Percentiles rank a stretch among this genome's conserved stretches.
phyloP scores from a whole-genome alignment of 2,888 invertebrate genomes.

The Nymphalis c-album region DNA sequence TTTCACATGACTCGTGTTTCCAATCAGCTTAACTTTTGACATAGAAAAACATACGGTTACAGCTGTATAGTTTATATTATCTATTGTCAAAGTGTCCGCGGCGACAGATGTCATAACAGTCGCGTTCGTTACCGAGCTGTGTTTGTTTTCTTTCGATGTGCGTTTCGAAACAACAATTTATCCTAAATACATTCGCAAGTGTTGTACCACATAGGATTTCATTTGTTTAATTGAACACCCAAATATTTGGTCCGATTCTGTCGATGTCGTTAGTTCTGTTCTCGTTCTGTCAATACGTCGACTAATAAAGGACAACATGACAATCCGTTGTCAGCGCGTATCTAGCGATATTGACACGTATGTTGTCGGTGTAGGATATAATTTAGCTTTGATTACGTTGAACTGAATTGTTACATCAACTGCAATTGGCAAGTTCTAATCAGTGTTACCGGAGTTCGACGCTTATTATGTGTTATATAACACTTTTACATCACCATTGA shows the following conservation, averaged over 20 bases:
- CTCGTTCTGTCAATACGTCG: constrained; percentile 71
- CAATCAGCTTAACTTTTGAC: constrained; percentile 43
- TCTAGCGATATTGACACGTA: constrained; percentile 31
- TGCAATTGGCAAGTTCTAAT: constrained; percentile 43
- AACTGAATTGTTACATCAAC: constrained; percentile 29
- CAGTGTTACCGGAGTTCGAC: constrained; percentile 32
- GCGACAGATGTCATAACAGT: constrained; percentile 67
- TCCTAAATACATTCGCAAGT: constrained; percentile 48
- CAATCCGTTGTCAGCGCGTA: constrained; percentile 20
- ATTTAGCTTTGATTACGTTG: constrained; percentile 20
- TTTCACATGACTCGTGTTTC: constrained; percentile 31
- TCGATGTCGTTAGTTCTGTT: constrained; percentile 69
- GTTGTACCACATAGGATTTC: constrained; percentile 58
- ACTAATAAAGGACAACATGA: constrained; percentile 59
- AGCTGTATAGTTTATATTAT: constrained; percentile 38
- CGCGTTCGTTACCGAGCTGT: constrained; percentile 45
- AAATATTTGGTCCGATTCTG: constrained; percentile 71
- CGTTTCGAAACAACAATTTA: constrained; percentile 42
- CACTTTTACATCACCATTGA: constrained; percentile 17
- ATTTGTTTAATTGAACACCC: constrained; percentile 72
- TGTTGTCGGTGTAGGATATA: constrained; percentile 23
- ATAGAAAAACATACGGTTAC: constrained; percentile 41
- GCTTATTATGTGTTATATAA: constrained; percentile 33
- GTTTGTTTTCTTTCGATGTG: constrained; percentile 46
- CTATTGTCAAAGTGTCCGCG: constrained; percentile 46